A percentile compares a stretch with the other conserved stretches of the same genome.
phyloP scores from a whole-genome alignment of 2,797 vertebrate species.

The Threskiornis aethiopicus region DNA sequence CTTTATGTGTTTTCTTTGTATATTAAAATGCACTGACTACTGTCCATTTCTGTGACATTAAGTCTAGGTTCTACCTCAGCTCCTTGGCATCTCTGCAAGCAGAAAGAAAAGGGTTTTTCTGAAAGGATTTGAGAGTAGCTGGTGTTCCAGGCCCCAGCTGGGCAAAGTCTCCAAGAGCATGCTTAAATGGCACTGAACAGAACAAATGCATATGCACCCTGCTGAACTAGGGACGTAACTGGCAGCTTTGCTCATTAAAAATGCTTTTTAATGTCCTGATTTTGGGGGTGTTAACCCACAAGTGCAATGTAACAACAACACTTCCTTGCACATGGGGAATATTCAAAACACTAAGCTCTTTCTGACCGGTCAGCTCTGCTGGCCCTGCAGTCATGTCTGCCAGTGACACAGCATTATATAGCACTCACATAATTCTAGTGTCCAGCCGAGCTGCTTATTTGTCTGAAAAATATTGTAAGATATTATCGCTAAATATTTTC shows the following conservation, averaged over 20 bases:
- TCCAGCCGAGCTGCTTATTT: neutral
- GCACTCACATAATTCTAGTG: neutral
- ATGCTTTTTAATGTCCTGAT: neutral
- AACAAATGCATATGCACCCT: rapidly evolving
- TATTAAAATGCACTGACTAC: neutral
- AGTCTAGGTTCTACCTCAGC: neutral
- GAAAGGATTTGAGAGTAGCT: neutral
- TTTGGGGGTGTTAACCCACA: neutral
- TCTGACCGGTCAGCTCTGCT: neutral
- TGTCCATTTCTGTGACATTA: neutral
- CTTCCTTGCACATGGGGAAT: neutral
- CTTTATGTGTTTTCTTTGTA: neutral
- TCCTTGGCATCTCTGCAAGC: neutral
- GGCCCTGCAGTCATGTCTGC: neutral
- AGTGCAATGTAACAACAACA: neutral
- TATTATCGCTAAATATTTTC: neutral
- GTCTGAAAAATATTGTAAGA: neutral
- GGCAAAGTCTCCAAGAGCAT: neutral
- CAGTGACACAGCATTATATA: neutral
- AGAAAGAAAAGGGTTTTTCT: neutral
- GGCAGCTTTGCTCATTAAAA: neutral
- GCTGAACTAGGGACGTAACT: neutral
- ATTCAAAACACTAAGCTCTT: neutral
- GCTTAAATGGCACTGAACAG: neutral
- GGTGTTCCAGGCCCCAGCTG: neutral